phyloP scores from a whole-genome alignment of 2,888 invertebrate genomes.

The Cabera pusaria region DNA sequence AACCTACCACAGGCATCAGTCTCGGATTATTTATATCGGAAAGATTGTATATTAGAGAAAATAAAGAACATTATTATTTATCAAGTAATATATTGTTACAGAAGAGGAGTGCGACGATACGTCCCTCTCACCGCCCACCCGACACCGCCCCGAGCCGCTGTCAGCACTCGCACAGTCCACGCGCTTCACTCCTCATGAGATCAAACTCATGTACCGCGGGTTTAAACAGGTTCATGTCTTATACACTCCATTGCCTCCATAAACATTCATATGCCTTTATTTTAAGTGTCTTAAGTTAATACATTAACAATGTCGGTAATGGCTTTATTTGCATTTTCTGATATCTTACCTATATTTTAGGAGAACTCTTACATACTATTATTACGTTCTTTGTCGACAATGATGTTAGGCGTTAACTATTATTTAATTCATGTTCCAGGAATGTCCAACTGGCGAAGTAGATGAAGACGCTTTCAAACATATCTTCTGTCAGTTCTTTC shows the following conservation, averaged over 20 bases:
- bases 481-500: slow-evolving; percentile 95
- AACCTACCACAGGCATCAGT: too few relatives aligned
- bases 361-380: too few relatives aligned
- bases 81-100: too few relatives aligned
- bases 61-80: too few relatives aligned
- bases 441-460: slow-evolving; percentile 93
- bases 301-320: too few relatives aligned
- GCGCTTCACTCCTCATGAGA: slow-evolving; percentile 92
- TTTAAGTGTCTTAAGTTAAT: too few relatives aligned
- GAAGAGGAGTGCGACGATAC: slow-evolving; percentile 86
- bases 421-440: slow-evolving; percentile 70
- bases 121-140: slow-evolving; percentile 81
- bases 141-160: slow-evolving; percentile 92
- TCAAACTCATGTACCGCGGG: slow-evolving; percentile 94
- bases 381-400: neutral
- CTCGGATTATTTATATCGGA: too few relatives aligned
- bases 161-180: slow-evolving; percentile 89
- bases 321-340: too few relatives aligned
- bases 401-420: neutral
- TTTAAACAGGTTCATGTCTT: slow-evolving; percentile 97
- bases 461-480: slow-evolving; percentile 95
- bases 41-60: too few relatives aligned
- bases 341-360: too few relatives aligned
- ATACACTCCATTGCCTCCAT: too few relatives aligned
- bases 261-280: too few relatives aligned